These are phyloP conservation scores for Ecliptopera silaceata DNA, from an alignment of 2,888 invertebrate genomes.

Conservation along the genomic window DNA sequence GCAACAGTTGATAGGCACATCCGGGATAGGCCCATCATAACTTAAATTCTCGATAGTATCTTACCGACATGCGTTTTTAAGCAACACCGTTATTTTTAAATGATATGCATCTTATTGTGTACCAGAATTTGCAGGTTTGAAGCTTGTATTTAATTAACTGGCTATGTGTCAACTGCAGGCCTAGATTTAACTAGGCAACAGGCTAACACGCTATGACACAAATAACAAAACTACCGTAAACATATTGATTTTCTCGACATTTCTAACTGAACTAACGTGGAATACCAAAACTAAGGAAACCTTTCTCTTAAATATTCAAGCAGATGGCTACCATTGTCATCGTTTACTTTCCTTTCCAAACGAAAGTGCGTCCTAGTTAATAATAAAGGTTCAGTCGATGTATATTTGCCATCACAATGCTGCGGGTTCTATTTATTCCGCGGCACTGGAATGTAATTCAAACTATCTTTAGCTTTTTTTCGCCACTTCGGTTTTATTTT, in stretches of 20 bases:
- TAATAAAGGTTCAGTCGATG: constrained; percentile 59
- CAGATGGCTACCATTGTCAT: constrained; percentile 54
- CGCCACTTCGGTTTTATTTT: constrained; percentile 7
- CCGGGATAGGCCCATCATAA: constrained; percentile 25
- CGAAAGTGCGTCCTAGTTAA: constrained; percentile 72
- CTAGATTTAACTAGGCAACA: constrained; percentile 29
- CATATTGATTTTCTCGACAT: constrained; percentile 37
- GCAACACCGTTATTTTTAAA: constrained; percentile 33
- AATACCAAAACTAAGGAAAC: constrained; percentile 39
- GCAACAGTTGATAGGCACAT: constrained; percentile 29
- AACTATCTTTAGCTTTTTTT: constrained; percentile 17
- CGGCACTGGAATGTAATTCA: constrained; percentile 12
- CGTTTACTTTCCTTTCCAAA: constrained; percentile 70
- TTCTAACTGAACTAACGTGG: constrained; percentile 32
- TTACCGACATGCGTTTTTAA: constrained; percentile 33
- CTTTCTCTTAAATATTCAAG: constrained; percentile 52
- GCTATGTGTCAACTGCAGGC: background rate
- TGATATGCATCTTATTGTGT: constrained; percentile 25
- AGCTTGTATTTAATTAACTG: background rate
- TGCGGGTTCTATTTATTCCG: constrained; percentile 24
- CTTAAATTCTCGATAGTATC: constrained; percentile 33
- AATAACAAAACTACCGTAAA: constrained; percentile 33
- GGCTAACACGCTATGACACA: constrained; percentile 31
- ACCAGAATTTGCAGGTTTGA: background rate
- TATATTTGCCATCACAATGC: constrained; percentile 57